phyloP scores from a whole-genome alignment of 2,888 invertebrate species.

The Pseudanteris insignis region DNA sequence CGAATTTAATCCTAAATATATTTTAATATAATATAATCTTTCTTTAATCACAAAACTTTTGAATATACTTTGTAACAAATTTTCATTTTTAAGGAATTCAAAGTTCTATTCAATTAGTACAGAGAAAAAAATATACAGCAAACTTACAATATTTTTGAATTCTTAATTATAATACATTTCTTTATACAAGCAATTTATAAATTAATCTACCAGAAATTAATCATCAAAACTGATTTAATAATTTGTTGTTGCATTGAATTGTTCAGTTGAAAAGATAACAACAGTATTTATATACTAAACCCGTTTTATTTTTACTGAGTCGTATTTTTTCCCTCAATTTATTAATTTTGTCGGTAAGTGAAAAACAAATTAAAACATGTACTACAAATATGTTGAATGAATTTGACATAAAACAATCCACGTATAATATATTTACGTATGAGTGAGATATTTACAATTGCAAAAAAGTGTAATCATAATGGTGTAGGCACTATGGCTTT shows the following conservation, averaged over 20 bases:
- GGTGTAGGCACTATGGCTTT: constrained; percentile 67
- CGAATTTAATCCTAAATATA: too few relatives aligned
- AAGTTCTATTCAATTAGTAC: background rate
- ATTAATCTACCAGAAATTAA: background rate
- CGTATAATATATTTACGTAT: constrained; percentile 50
- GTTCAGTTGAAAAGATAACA: background rate
- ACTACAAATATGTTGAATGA: constrained; percentile 33
- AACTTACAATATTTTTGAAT: background rate
- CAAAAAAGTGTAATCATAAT: constrained; percentile 62
- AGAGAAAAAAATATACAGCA: background rate
- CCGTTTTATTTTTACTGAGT: constrained; percentile 1
- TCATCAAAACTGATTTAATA: background rate
- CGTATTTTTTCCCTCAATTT: background rate
- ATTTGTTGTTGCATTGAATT: too few relatives aligned
- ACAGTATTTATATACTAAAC: background rate
- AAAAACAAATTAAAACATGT: constrained; percentile 8
- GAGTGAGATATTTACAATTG: constrained; percentile 65
- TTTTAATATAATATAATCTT: background rate
- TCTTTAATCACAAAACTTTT: background rate
- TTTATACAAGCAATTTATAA: background rate
- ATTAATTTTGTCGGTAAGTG: background rate
- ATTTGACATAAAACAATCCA: constrained; percentile 43
- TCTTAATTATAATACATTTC: constrained; percentile 1
- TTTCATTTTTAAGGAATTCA: background rate
- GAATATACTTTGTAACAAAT: background rate